Evolutionary conservation across 2,888 invertebrate genomes (phyloP).

Genomic region (Xestia ashworthii): DNA sequence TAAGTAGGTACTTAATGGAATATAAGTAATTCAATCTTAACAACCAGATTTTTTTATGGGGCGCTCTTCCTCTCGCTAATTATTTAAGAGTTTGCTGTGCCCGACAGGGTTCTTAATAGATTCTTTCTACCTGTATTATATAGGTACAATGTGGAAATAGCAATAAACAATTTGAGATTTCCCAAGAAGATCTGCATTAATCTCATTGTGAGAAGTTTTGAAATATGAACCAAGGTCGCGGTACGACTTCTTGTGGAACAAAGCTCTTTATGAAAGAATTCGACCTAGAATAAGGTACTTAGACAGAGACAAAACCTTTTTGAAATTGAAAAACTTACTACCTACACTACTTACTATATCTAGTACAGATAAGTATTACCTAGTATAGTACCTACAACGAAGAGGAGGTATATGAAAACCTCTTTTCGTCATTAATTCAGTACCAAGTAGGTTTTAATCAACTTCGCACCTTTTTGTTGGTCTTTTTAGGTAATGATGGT

Average conservation of each 20-base stretch:
- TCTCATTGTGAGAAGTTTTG: neutral
- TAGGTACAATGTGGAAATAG: too few relatives aligned
- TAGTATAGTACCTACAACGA: neutral
- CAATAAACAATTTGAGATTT: too few relatives aligned
- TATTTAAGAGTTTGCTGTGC: too few relatives aligned
- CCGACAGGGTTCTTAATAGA: too few relatives aligned
- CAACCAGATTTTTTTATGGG: too few relatives aligned
- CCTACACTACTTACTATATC: neutral
- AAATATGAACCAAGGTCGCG: neutral
- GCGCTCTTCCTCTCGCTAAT: too few relatives aligned
- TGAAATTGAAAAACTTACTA: slow-evolving; percentile 1
- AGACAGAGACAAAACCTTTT: neutral
- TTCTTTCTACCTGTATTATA: too few relatives aligned
- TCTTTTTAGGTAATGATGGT: neutral
- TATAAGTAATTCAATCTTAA: too few relatives aligned
- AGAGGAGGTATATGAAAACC: neutral
- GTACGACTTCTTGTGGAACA: neutral
- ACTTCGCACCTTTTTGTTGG: neutral
- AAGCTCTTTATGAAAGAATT: neutral
- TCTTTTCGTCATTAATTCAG: neutral
- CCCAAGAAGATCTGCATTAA: neutral
- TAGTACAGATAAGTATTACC: too few relatives aligned
- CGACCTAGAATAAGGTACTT: neutral
- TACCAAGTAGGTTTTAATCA: neutral
- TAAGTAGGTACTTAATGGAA: too few relatives aligned